Evolutionary conservation across 2,797 vertebrate genomes (phyloP).

Genomic region (Nyctalus aviator): DNA sequence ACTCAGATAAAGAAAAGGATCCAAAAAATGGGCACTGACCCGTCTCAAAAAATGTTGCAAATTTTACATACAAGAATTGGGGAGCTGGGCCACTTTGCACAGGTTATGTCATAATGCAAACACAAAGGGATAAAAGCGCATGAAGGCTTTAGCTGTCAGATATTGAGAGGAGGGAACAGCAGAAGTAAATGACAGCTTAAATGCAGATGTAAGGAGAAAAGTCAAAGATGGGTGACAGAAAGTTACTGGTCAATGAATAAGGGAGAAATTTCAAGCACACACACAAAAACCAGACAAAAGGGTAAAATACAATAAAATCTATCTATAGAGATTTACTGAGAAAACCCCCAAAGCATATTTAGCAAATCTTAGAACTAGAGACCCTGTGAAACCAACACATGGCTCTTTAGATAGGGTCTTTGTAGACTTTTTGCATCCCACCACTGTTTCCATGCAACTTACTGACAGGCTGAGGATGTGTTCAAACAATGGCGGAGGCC

Average conservation of each 20-base stretch:
- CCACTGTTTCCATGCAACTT: conserved; percentile 81
- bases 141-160: conserved; percentile 93
- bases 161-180: conserved; percentile 88
- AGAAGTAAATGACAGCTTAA: conserved; percentile 92
- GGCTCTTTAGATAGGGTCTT: conserved; percentile 86
- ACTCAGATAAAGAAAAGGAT: conserved; percentile 94
- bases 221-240: conserved; percentile 94
- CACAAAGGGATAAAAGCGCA: conserved; percentile 93
- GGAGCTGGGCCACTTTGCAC: conserved; percentile 92
- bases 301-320: conserved; percentile 93
- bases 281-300: conserved; percentile 89
- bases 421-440: conserved; percentile 80
- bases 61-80: conserved; percentile 94
- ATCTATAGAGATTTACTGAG: conserved; percentile 93
- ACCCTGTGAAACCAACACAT: conserved; percentile 89
- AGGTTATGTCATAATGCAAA: conserved; percentile 96
- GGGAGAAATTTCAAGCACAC: conserved; percentile 89
- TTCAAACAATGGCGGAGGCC: conserved; percentile 66
- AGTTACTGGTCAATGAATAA: conserved; percentile 91
- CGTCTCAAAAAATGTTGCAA: conserved; percentile 97
- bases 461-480: conserved; percentile 80
- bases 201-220: conserved; percentile 93
- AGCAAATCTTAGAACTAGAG: conserved; percentile 87
- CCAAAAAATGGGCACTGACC: conserved; percentile 98
- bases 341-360: conserved; percentile 92